Base-by-base conservation (phyloP, 2,113 vertebrate genomes). In the Semnornis frantzii region DNA sequence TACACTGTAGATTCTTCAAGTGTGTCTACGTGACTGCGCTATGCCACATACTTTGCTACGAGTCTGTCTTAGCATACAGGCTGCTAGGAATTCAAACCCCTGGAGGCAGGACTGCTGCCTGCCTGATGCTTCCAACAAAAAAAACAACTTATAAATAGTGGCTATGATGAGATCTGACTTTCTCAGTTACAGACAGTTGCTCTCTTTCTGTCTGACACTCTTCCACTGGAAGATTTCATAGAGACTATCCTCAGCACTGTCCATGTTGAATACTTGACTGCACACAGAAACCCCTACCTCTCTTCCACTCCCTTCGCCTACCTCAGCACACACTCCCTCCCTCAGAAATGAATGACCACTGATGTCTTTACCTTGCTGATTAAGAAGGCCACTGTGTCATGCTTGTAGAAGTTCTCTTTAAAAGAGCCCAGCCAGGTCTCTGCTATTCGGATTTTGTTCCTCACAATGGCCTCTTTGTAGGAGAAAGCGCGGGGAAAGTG, bases 351-450 rank as follows among this genome's bases (percentile, higher is more conserved):
- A 59, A 55, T 4, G 6, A 17, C 28, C 59, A 20, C 15, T 55
- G 55, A 54, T 63, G 27, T 30, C 23, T 92, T 97, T 96, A 99
- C 98, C 98, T 98, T 98, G 84, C 96, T 98, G 75, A 98, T 97
- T 94, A 98, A 97, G 91, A 98, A 97, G 87, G 98, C 98, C 66
- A 98, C 94, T 1, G 98, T 98, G 93, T 97, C 96, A 6, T 98
- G 97, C 77, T 97, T 97, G 93, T 99, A 99, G 97, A 98, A 99
- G 83, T 98, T 98, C 42, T 98, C 98, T 93, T 98, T 98, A 96
- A 98, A 99, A 0, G 97, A 94, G 9, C 97, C 98, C 98, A 99
- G 96, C 99, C 99, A 99, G 46, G 97, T 98, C 95, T 99, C 98
- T 42, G 98, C 98, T 52, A 98, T 95, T 66, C 98, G 97, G 57